phyloP scores from a whole-genome alignment of 2,888 invertebrate species.

The Apocheima hispidaria region DNA sequence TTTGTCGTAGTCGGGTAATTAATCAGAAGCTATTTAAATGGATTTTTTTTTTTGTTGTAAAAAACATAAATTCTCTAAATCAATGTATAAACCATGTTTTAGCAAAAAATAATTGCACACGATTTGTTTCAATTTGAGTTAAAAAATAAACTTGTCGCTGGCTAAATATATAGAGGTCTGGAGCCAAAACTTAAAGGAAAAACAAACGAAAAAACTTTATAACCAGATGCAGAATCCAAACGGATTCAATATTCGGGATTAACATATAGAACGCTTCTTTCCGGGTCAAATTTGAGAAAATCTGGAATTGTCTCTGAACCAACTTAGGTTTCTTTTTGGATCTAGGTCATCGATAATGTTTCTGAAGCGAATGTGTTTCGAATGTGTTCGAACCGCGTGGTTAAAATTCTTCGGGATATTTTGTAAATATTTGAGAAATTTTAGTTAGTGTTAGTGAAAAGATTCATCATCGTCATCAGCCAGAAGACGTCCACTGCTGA shows the following conservation, averaged over 20 bases:
- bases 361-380: background rate
- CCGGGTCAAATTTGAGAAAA: constrained; percentile 27
- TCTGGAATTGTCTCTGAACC: constrained; percentile 10
- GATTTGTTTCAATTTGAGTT: too few species aligned
- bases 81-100: too few species aligned
- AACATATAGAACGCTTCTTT: constrained; percentile 38
- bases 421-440: background rate
- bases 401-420: background rate
- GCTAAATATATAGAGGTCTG: too few species aligned
- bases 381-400: background rate
- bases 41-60: too few species aligned
- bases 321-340: constrained; percentile 5
- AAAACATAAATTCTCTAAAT: too few species aligned
- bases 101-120: too few species aligned
- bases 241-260: constrained; percentile 26
- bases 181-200: background rate
- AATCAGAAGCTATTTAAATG: too few species aligned
- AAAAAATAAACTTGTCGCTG: too few species aligned
- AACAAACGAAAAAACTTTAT: constrained; percentile 5
- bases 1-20: too few species aligned
- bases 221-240: constrained; percentile 8
- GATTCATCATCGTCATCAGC: background rate
- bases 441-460: background rate
- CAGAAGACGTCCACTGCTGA: too few species aligned
- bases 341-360: constrained; percentile 8